phyloP scores from a whole-genome alignment of 30 jellyfish, hydroid and myxozoan species.

The Pelagia noctiluca region DNA sequence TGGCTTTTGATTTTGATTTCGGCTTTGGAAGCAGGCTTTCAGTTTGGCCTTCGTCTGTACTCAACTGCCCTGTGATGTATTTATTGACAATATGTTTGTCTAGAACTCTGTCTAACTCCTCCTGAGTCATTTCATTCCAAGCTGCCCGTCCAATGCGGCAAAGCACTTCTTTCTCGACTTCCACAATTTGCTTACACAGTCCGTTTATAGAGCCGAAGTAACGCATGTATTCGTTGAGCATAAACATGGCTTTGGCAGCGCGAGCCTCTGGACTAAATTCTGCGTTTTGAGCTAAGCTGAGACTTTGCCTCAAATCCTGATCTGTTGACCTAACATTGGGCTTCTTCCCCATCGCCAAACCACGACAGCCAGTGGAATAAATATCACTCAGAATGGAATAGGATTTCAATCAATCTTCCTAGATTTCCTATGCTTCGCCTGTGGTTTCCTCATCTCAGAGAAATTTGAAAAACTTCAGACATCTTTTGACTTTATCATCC shows the following conservation, averaged over 20 bases:
- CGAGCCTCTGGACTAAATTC: slow-evolving; percentile 4
- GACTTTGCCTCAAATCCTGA: too few species aligned
- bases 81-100: background rate
- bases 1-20: background rate
- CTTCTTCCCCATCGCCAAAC: slow-evolving; percentile 53
- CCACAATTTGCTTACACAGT: slow-evolving; percentile 53
- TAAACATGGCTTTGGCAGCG: slow-evolving; percentile 51
- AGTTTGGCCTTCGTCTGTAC: background rate
- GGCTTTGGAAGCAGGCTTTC: slow-evolving; percentile 15
- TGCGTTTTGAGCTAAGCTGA: slow-evolving; percentile 17
- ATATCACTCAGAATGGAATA: background rate
- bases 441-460: slow-evolving; percentile 44
- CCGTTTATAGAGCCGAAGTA: slow-evolving; percentile 61
- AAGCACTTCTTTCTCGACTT: slow-evolving; percentile 52
- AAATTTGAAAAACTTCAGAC: slow-evolving; percentile 7
- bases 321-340: slow-evolving; percentile 28
- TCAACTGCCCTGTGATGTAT: background rate
- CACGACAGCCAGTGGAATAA: background rate
- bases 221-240: slow-evolving; percentile 59
- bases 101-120: background rate
- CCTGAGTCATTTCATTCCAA: slow-evolving; percentile 3
- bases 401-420: slow-evolving; percentile 16
- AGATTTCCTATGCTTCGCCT: slow-evolving; percentile 53
- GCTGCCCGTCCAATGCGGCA: slow-evolving; percentile 15
- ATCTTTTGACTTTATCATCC: slow-evolving; percentile 22